Evolutionary conservation across 2,888 invertebrate genomes (phyloP).

Genomic region (Caenorhabditis parvicauda): DNA sequence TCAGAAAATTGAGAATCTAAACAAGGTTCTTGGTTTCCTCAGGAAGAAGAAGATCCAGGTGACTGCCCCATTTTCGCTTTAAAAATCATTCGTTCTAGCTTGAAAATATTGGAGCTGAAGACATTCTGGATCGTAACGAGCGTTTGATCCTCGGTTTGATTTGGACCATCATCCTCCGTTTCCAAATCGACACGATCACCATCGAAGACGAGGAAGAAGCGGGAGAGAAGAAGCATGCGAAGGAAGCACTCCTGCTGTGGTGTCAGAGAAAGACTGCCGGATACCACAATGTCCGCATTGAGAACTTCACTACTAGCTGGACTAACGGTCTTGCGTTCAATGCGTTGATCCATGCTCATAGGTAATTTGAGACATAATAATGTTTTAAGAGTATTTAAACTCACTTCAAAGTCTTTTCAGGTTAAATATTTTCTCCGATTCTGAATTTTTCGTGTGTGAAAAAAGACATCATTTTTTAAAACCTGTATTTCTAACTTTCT

Average conservation of each 20-base stretch:
- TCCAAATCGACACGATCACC: conserved; percentile 98
- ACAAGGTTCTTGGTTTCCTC: conserved; percentile 70
- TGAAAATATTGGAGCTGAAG: conserved; percentile 98
- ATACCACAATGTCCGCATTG: conserved; percentile 69
- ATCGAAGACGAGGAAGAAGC: conserved; percentile 94
- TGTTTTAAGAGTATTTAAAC: too few relatives aligned
- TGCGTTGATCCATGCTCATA: conserved; percentile 93
- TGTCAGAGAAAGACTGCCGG: conserved; percentile 96
- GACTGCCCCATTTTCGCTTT: too few relatives aligned
- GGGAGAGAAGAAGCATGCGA: conserved; percentile 95
- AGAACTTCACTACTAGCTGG: conserved; percentile 78
- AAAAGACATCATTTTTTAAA: too few relatives aligned
- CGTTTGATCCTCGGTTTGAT: conserved; percentile 92
- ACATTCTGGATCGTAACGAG: conserved; percentile 96
- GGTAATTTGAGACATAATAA: too few relatives aligned
- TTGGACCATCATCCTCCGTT: conserved; percentile 97
- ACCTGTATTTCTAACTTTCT: too few relatives aligned
- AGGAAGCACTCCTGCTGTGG: conserved; percentile 95
- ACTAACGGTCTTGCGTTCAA: conserved; percentile 94
- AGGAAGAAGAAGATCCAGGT: conserved; percentile 68
- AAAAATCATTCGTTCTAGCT: too few relatives aligned
- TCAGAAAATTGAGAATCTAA: conserved; percentile 98
- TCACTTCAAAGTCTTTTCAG: too few relatives aligned
- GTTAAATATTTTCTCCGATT: too few relatives aligned
- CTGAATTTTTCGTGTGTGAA: too few relatives aligned